Conservation (phyloP, 1,140 invertebrate genomes). For the Hycleus phaleratus region DNA sequence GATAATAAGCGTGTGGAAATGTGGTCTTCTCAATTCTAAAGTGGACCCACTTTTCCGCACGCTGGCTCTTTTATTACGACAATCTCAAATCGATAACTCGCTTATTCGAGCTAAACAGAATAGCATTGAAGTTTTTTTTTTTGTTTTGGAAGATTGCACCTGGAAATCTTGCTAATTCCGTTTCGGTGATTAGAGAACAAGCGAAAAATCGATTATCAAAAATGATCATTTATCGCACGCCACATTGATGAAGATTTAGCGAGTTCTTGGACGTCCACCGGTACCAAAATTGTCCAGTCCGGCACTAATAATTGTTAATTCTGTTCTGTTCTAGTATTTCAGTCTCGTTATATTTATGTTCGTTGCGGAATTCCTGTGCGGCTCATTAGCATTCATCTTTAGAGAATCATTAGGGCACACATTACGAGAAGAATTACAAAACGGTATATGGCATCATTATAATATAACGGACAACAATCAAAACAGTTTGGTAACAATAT, state of each 20-base stretch:
- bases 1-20: too few species aligned
- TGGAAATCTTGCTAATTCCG: too few species aligned
- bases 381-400: conserved; percentile 69
- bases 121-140: neutral
- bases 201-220: too few species aligned
- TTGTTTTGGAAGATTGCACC: neutral
- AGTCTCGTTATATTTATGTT: conserved; percentile 72
- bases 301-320: too few species aligned
- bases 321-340: conserved; percentile 62
- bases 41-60: neutral
- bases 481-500: conserved; percentile 56
- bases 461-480: conserved; percentile 52
- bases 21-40: too few species aligned
- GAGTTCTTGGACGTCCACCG: too few species aligned
- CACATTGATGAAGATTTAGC: too few species aligned
- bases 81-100: neutral
- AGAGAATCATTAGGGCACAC: conserved; percentile 57
- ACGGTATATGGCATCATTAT: conserved; percentile 63
- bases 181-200: too few species aligned
- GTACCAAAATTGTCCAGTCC: too few species aligned
- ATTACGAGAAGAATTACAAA: conserved; percentile 57
- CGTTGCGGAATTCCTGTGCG: conserved; percentile 68
- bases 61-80: neutral
- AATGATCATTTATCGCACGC: too few species aligned
- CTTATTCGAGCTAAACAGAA: neutral